These are phyloP conservation scores for Lepus europaeus DNA, from an alignment of 2,113 vertebrate genomes.

Conservation along the genomic window DNA sequence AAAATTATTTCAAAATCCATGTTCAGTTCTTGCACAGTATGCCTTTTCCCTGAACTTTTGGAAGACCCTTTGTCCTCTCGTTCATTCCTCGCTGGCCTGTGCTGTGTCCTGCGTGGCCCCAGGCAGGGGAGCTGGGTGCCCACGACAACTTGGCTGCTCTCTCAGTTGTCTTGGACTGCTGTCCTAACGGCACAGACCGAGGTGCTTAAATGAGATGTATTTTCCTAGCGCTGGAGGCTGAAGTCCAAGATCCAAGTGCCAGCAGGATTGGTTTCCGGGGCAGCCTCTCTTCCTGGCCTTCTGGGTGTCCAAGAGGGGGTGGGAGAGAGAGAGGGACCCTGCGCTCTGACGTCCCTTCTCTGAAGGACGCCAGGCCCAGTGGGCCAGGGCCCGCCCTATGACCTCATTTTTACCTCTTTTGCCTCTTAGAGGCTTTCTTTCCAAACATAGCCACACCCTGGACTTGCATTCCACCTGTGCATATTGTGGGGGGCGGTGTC, in stretches of 20 bases:
- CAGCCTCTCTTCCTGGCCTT: not conserved
- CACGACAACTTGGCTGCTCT: no score
- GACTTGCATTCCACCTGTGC: no score
- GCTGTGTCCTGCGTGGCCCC: accelerated
- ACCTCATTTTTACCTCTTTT: not conserved
- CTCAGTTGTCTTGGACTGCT: not conserved
- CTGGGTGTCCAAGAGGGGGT: not conserved
- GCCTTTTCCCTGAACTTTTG: no score
- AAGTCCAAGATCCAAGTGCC: not conserved
- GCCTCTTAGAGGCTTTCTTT: not conserved
- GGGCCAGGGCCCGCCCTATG: not conserved
- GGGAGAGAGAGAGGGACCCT: no score
- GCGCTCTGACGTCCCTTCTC: not conserved
- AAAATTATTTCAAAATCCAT: no score
- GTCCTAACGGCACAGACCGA: not conserved
- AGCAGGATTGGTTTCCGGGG: not conserved
- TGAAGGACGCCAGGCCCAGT: not conserved
- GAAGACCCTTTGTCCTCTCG: no score
- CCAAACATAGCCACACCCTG: not conserved
- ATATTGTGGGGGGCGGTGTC: no score
- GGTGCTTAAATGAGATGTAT: not conserved
- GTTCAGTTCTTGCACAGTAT: no score
- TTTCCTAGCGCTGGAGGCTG: not conserved
- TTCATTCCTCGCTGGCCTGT: not conserved
- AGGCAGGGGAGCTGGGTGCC: no score